Evolutionary conservation across 2,113 vertebrate genomes (phyloP).

Genomic region (Apodemus sylvaticus): DNA sequence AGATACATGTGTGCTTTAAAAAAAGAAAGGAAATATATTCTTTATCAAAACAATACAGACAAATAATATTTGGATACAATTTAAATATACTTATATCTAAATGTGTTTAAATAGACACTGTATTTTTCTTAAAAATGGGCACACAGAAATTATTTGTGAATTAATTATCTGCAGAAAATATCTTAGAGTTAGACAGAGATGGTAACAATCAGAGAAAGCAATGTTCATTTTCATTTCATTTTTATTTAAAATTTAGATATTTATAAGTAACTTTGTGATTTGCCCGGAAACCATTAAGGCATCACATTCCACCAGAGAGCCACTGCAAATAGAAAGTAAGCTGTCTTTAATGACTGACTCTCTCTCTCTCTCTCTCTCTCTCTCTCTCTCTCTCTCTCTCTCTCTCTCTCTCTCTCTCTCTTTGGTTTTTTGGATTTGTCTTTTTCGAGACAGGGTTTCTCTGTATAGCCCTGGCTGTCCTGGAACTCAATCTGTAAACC

Average conservation of each 20-base stretch:
- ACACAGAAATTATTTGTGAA: not conserved
- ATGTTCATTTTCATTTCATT: conserved; percentile 23
- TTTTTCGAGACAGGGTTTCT: too few species aligned
- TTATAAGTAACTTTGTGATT: conserved; percentile 39
- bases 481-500: too few species aligned
- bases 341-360: conserved; percentile 14
- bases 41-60: conserved; percentile 35
- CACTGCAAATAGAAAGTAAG: conserved; percentile 37
- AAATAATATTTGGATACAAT: not conserved
- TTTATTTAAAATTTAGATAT: conserved; percentile 40
- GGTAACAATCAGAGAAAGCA: conserved; percentile 24
- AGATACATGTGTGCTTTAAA: not conserved
- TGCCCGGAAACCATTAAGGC: not conserved
- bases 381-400: too few species aligned
- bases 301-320: not conserved
- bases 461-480: too few species aligned
- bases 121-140: not conserved
- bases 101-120: not conserved
- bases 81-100: not conserved
- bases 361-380: too few species aligned
- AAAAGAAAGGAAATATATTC: not conserved
- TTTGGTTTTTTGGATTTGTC: too few species aligned
- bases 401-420: too few species aligned
- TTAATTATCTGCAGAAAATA: not conserved
- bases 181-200: not conserved